Evolutionary conservation across 2,113 vertebrate species (phyloP), one percentile per base, ranked within the genome.

Genomic region (Nerophis ophidion): DNA sequence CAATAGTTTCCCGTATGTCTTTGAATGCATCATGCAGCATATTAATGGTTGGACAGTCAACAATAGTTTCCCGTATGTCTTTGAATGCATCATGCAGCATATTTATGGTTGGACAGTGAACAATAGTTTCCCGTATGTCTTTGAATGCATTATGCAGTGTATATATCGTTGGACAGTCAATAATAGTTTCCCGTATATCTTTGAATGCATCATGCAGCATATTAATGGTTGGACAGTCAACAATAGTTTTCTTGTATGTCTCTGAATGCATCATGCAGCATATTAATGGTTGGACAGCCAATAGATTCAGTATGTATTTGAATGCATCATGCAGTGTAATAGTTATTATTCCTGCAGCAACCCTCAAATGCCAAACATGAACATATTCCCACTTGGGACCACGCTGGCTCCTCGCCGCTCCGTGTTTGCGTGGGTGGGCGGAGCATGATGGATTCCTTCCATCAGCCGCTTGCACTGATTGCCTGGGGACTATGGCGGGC

Each of bases 391-490:
- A 42, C 38, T 42, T 19, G 54, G 38, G 63, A 81, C 61, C 72
- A 82, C 72, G 55, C 71, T 19, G 12, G 52, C 71, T 81, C 73
- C 81, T 84, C 81, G 84, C 40, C 82, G 80, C 72, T 85, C 86
- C 82, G 61, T 26, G 76, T 70, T 44, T 65, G 35, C 35, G 48
- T 66, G 71, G 48, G 69, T 70, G 69, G 77, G 74, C 81, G 79
- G 77, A 71, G 76, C 65, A 74, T 89, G 84, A 89, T 85, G 81
- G 82, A 89, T 87, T 82, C 76, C 3, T 40, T 76, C 76, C 81
- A 81, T 78, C 78, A 80, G 87, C 82, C 84, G 76, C 74, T 83
- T 77, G 74, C 75, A 60, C 60, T 81, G 85, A 86, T 86, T 84
- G 86, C 84, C 85, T 81, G 82, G 83, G 82, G 86, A 87, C 75